Conservation (phyloP, 2,888 invertebrate species). For the Eupeodes latifasciatus region DNA sequence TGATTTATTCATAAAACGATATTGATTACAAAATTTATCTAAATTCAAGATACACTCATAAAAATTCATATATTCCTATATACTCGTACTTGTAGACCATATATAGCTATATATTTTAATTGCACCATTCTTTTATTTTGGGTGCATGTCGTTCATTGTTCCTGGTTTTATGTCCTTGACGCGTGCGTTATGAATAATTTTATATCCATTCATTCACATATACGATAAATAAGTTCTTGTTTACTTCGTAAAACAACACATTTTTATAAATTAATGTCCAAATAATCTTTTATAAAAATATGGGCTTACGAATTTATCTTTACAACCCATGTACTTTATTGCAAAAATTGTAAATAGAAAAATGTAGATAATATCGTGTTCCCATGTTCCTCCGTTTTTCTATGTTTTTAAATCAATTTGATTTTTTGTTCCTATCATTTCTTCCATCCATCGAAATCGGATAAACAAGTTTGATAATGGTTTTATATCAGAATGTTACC, state of each 20-base stretch:
- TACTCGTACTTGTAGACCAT: not conserved
- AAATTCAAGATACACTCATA: conserved; percentile 33
- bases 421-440: conserved; percentile 19
- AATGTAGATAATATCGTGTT: conserved; percentile 22
- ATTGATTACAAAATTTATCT: conserved; percentile 61
- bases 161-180: not conserved
- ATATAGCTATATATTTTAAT: conserved; percentile 34
- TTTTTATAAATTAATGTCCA: not conserved
- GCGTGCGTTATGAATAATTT: not conserved
- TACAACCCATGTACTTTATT: conserved; percentile 6
- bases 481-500: conserved; percentile 23
- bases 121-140: not conserved
- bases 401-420: conserved; percentile 19
- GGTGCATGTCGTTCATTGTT: not conserved
- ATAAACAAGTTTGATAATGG: conserved; percentile 28
- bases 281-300: not conserved
- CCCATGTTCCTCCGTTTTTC: not conserved
- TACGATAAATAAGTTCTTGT: not conserved
- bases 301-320: conserved; percentile 23
- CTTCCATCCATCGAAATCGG: not conserved
- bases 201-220: not conserved
- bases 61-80: too few relatives aligned
- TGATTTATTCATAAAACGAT: conserved; percentile 15
- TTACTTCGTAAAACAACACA: too few relatives aligned
- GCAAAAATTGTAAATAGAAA: conserved; percentile 3